Percentiles rank a stretch among this genome's conserved stretches.
phyloP scores from a whole-genome alignment of 2,888 invertebrate species.

The Drosophila picticornis region DNA sequence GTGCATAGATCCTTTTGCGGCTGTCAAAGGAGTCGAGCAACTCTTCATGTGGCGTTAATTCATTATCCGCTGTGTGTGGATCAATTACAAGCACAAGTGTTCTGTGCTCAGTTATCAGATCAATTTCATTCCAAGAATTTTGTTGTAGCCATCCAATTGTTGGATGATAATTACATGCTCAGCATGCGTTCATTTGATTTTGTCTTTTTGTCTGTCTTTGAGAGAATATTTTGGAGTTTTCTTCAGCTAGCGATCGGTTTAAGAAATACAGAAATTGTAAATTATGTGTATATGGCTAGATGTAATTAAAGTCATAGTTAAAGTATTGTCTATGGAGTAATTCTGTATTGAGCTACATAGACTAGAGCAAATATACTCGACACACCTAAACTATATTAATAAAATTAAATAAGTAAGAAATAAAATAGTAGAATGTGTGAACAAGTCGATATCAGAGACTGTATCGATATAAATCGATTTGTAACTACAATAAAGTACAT shows the following conservation, averaged over 20 bases:
- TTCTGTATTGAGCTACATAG: neutral
- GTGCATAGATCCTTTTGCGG: conserved; percentile 36
- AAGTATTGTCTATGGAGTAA: accelerated
- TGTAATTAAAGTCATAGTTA: neutral
- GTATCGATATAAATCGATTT: neutral
- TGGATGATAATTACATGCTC: neutral
- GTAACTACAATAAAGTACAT: neutral
- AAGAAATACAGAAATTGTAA: neutral
- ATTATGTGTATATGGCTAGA: too few relatives aligned
- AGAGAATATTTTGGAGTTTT: neutral
- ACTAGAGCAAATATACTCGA: neutral
- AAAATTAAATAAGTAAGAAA: neutral
- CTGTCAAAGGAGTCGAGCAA: conserved; percentile 7
- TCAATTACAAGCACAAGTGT: conserved; percentile 35
- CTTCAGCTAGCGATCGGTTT: neutral
- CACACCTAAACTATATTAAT: neutral
- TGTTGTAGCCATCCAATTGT: neutral
- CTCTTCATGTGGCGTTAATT: conserved; percentile 6
- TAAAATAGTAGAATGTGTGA: neutral
- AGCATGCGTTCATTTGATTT: neutral
- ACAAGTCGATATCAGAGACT: neutral
- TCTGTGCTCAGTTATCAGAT: conserved; percentile 13
- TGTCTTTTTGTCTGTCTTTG: neutral
- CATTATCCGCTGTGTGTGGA: conserved; percentile 2
- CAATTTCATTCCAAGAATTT: conserved; percentile 2